A percentile compares a stretch with the other conserved stretches of the same genome.
Evolutionary conservation across 2,113 vertebrate species (phyloP).

Genomic region (Oplegnathus fasciatus): DNA sequence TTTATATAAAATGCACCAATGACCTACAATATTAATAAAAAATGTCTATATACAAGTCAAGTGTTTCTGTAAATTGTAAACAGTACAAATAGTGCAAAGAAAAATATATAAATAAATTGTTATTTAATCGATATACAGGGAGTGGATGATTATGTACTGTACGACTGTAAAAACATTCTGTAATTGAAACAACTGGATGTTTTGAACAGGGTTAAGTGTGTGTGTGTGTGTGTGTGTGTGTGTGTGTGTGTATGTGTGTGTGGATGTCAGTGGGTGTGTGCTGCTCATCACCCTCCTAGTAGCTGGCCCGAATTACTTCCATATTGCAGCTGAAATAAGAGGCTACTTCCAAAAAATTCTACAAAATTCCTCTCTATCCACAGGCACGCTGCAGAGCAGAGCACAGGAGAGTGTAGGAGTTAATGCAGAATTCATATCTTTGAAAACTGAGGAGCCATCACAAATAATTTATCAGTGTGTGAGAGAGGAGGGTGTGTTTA

Average conservation of each 20-base stretch:
- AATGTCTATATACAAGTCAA: too few species aligned
- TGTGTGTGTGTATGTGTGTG: neutral
- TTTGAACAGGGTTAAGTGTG: too few species aligned
- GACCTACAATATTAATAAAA: too few species aligned
- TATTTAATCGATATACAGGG: too few species aligned
- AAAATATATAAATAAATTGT: too few species aligned
- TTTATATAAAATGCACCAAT: too few species aligned
- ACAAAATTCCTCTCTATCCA: conserved; percentile 2
- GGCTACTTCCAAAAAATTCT: neutral
- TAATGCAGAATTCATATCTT: conserved; percentile 36
- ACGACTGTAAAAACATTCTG: too few species aligned
- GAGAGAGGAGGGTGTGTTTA: conserved; percentile 13
- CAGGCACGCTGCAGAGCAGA: neutral
- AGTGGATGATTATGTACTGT: too few species aligned
- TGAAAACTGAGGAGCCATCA: conserved; percentile 41
- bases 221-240: neutral
- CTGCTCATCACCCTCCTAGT: neutral
- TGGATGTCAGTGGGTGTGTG: too few species aligned
- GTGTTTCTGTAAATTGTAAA: too few species aligned
- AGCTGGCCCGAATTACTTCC: conserved; percentile 45
- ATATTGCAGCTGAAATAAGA: conserved; percentile 41
- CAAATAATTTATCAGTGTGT: conserved; percentile 34
- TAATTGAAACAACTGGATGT: too few species aligned
- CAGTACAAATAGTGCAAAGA: too few species aligned
- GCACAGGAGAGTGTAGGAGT: neutral